Evolutionary conservation across 2,888 invertebrate genomes (phyloP).

Genomic region (Galeopsomyia nigrocyanea): DNA sequence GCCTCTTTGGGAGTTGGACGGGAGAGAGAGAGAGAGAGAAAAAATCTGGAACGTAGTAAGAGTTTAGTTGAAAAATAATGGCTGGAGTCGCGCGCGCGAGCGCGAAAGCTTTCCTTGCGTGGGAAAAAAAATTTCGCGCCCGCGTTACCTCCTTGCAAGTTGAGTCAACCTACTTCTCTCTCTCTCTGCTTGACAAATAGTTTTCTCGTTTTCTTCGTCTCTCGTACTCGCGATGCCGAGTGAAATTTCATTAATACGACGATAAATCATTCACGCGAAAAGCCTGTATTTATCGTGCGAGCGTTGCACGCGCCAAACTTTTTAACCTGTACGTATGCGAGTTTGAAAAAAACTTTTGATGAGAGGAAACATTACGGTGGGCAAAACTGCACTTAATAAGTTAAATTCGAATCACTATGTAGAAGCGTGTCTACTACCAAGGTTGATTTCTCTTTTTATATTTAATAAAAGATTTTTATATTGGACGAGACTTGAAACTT

Average conservation of each 20-base stretch:
- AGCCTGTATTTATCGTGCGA: slow-evolving; percentile 23
- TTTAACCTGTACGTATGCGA: not conserved
- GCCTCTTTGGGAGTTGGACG: slow-evolving; percentile 39
- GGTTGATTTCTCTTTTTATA: not conserved
- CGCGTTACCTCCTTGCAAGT: not conserved
- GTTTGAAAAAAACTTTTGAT: slow-evolving; percentile 3
- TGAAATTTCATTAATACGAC: slow-evolving; percentile 35
- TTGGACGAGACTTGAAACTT: not conserved
- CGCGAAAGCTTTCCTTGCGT: slow-evolving; percentile 38
- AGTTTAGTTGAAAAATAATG: slow-evolving; percentile 44
- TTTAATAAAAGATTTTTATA: slow-evolving; percentile 2
- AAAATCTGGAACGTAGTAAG: slow-evolving; percentile 35
- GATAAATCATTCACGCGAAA: slow-evolving; percentile 33
- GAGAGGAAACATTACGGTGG: slow-evolving; percentile 14
- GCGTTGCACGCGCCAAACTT: not conserved
- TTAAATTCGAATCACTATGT: not conserved
- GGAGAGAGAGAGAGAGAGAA: slow-evolving; percentile 16
- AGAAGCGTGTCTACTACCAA: not conserved
- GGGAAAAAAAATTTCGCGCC: slow-evolving; percentile 31
- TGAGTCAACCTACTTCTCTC: slow-evolving; percentile 16
- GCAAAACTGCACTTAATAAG: slow-evolving; percentile 7
- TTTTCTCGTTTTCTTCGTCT: slow-evolving; percentile 10
- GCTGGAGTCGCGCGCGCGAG: slow-evolving; percentile 5
- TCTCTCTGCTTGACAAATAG: slow-evolving; percentile 29
- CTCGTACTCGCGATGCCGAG: slow-evolving; percentile 1